Conservation (phyloP, 2,888 invertebrate species). For the Adelphocoris suturalis region DNA sequence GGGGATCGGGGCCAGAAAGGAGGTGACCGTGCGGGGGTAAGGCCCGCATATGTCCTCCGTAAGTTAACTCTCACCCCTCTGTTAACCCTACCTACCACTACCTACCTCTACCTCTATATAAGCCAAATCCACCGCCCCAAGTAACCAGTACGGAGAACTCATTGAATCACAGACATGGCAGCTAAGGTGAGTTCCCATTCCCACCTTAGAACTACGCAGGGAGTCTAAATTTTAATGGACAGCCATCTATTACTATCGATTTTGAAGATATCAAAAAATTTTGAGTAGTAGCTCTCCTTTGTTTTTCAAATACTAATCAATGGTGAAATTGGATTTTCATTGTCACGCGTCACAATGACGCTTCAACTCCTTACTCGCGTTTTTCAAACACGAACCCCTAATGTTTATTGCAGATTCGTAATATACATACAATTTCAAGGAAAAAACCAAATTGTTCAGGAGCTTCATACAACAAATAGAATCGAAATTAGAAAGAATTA, state of each 20-base stretch:
- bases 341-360: too few relatives aligned
- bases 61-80: background rate
- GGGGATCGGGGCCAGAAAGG: background rate
- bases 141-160: slow-evolving; percentile 40
- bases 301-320: too few relatives aligned
- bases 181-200: slow-evolving; percentile 20
- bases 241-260: too few relatives aligned
- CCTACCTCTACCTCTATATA: background rate
- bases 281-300: too few relatives aligned
- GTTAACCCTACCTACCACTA: too few relatives aligned
- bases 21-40: background rate
- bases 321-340: too few relatives aligned
- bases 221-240: too few relatives aligned
- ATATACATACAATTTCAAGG: too few relatives aligned
- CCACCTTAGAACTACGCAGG: background rate
- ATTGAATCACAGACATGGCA: slow-evolving; percentile 11
- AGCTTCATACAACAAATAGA: background rate
- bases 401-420: too few relatives aligned
- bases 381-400: background rate
- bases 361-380: too few relatives aligned
- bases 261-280: too few relatives aligned
- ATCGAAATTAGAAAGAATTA: too few relatives aligned
- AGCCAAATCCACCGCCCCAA: background rate
- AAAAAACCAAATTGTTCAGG: slow-evolving; percentile 5
- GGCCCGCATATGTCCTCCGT: slow-evolving; percentile 16